Percentiles rank a stretch among this genome's conserved stretches.
phyloP scores from a whole-genome alignment of 2,113 vertebrate species.

The Chlamydotis undulata region DNA sequence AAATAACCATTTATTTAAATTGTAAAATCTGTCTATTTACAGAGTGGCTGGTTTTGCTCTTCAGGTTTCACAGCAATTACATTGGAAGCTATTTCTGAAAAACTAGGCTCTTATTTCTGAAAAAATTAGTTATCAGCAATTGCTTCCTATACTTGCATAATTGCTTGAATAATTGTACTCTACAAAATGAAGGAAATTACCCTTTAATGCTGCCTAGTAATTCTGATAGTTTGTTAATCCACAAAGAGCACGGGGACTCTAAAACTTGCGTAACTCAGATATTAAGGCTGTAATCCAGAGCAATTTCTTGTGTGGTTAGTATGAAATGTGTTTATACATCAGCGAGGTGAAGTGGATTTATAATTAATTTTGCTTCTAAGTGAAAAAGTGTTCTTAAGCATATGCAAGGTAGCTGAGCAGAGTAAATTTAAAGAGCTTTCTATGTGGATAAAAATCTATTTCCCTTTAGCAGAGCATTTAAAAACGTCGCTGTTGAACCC shows the following conservation, averaged over 20 bases:
- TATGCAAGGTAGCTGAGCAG: neutral
- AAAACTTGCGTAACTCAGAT: neutral
- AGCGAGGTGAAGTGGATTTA: neutral
- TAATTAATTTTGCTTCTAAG: neutral
- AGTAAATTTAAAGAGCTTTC: neutral
- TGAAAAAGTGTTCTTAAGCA: rapidly evolving
- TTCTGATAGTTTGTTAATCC: neutral
- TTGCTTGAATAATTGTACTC: conserved; percentile 26
- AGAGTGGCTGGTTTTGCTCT: conserved; percentile 30
- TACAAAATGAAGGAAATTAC: neutral
- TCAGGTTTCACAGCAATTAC: conserved; percentile 58
- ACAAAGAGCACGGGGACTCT: neutral
- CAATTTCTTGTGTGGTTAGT: neutral
- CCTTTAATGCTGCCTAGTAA: neutral
- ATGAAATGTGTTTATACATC: neutral
- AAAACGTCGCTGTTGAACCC: neutral
- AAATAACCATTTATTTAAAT: conserved; percentile 65
- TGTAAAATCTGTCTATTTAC: conserved; percentile 52
- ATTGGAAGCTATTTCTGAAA: conserved; percentile 25
- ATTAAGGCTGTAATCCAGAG: neutral
- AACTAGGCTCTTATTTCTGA: conserved; percentile 36
- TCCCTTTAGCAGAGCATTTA: neutral
- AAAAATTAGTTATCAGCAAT: conserved; percentile 64
- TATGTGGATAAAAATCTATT: neutral
- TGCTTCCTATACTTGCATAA: conserved; percentile 38